Evolutionary conservation across 2,113 vertebrate species (phyloP), one percentile per base, ranked within the genome.

Genomic region (Monarcha castaneiventris): DNA sequence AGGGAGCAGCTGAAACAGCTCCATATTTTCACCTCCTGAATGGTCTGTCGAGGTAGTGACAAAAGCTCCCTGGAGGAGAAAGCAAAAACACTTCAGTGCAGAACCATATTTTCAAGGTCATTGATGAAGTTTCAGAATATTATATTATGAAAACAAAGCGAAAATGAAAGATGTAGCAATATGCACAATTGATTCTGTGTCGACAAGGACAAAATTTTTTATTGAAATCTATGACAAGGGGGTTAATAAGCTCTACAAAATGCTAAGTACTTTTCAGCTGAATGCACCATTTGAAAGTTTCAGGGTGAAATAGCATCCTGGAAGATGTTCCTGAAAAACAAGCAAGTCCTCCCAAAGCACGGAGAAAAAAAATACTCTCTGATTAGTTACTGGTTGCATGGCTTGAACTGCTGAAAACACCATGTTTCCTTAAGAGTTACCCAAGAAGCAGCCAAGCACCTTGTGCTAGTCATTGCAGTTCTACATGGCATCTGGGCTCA

Each of bases 401-500:
- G 27, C 30, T 58, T 68, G 22, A 79, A 37, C 13, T n/a, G 17
- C 37, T 54, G 18, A 63, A 63, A 48, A 4, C 5, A 55, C 9
- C 9, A 56, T 2, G 1, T n/a, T n/a, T 58, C 29, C 48, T 78
- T 37, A 37, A 71, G 11, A 39, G 25, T 19, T 49, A 33, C 29
- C 21, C 10, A 7, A n/a, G 33, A 5, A 4, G 25, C 11, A 59
- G 64, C 22, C 41, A 74, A 48, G 41, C 23, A 48, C 13, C 23
- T 14, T 63, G 41, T 27, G 8, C 11, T 13, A 48, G 21, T 39
- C 49, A 11, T 1, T 35, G 27, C 3, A 66, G 46, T 17, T 4
- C 0, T n/a, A 1, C 2, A 1, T 21, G 17, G 35, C 20, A 46
- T 14, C 17, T 26, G 26, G 11, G 13, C 22, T 22, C 20, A 49